phyloP scores from a whole-genome alignment of 2,888 invertebrate species.

The Hecatera dysodea region DNA sequence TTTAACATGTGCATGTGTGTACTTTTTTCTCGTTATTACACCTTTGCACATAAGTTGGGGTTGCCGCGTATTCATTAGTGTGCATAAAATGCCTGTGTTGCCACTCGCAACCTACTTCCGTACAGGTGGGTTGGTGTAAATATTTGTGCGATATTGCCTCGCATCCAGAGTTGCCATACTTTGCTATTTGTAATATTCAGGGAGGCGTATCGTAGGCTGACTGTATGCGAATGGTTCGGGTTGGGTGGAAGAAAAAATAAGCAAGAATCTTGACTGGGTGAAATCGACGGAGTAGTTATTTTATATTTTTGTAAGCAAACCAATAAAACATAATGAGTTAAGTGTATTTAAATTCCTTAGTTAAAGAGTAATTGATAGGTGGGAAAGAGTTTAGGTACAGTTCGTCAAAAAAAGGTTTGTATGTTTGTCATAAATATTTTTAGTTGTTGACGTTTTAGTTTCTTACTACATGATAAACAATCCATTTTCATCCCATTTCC shows the following conservation, averaged over 20 bases:
- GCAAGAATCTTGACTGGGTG: no score
- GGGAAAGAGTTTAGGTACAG: no score
- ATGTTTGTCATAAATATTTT: not conserved
- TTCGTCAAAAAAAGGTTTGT: no score
- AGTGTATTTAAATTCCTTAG: not conserved
- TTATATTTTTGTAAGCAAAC: not conserved
- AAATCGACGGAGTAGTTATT: not conserved
- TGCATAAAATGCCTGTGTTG: slow-evolving; percentile 58
- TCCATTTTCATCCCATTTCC: not conserved
- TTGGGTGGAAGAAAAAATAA: not conserved
- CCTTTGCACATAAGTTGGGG: slow-evolving; percentile 20
- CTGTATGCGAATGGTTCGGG: not conserved
- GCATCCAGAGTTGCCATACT: slow-evolving; percentile 39
- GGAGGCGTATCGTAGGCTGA: not conserved
- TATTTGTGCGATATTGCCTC: slow-evolving; percentile 59
- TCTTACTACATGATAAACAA: no score
- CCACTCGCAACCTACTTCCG: slow-evolving; percentile 59
- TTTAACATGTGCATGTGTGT: slow-evolving; percentile 4
- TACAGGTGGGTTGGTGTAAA: slow-evolving; percentile 48
- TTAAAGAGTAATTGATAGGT: not conserved
- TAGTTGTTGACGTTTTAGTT: no score
- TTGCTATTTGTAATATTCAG: slow-evolving; percentile 29
- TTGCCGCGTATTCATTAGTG: slow-evolving; percentile 53
- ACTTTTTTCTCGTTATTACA: slow-evolving; percentile 35
- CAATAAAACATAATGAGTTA: not conserved